These are phyloP conservation scores for Hetaerina titia DNA, from an alignment of 2,888 invertebrate species.

Conservation along the genomic window DNA sequence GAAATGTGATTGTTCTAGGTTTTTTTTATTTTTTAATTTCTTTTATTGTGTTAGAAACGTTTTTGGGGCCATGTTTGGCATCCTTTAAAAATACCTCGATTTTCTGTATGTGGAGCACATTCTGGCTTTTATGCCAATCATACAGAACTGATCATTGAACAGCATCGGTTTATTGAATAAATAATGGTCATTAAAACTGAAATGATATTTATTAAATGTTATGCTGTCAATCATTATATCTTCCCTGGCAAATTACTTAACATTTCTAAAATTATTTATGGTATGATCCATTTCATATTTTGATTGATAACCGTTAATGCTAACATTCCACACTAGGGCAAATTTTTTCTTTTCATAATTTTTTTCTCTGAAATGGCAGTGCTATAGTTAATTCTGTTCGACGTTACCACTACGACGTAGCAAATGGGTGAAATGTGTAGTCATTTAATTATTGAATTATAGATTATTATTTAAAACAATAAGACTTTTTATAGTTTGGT, in stretches of 20 bases:
- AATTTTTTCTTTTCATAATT: neutral
- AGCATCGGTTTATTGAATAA: neutral
- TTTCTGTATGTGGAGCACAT: neutral
- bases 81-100: neutral
- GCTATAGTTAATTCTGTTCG: neutral
- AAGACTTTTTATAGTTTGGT: neutral
- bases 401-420: neutral
- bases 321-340: neutral
- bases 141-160: neutral
- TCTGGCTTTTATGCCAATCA: neutral
- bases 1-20: neutral
- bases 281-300: neutral
- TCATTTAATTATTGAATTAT: neutral
- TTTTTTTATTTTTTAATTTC: neutral
- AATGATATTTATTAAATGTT: neutral
- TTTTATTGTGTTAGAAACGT: neutral
- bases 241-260: neutral
- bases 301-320: neutral
- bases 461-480: neutral
- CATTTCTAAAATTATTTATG: neutral
- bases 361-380: neutral
- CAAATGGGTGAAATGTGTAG: neutral
- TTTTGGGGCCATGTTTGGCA: slow-evolving; percentile 10
- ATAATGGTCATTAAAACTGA: neutral
- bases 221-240: neutral